Evolutionary conservation across 2,888 invertebrate species (phyloP), one percentile per base, ranked within the genome.

Genomic region (Leptogaster cylindrica): DNA sequence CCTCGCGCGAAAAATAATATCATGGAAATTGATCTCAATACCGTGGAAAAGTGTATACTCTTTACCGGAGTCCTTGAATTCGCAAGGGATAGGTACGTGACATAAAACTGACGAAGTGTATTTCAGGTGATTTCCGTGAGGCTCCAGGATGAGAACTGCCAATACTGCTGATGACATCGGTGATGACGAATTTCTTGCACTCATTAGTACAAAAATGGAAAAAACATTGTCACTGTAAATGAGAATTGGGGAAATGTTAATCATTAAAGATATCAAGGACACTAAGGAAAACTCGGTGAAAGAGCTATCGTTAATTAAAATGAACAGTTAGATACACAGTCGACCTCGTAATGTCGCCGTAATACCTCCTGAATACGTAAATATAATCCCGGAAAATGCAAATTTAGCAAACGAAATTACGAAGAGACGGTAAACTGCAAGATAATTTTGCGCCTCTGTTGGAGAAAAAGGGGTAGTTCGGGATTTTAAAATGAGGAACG

Each of bases 381-480:
- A 55, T 55, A 25, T 36, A 39, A 55, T 55, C 55, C 33, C 18
- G 18, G 36, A 55, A 36, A 55, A 55, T 55, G 55, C 55, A 55
- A 55, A 55, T 55, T 33, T 55, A 39, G 36, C 39, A 55, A 39
- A 55, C 3, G 23, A 36, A 55, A 55, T 23, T 20, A n/a, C 12
- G 14, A 7, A 23, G 10, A 18, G 52, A 33, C 18, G 18, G 39
- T 23, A 36, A 55, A 39, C 36, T 55, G 33, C 55, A 55, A 14
- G 55, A 55, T 55, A 55, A 36, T 55, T 55, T 36, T 5, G 36
- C 23, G 23, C 8, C 52, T 14, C 14, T 14, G 14, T 41, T 41
- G 6, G 31, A 31, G 6, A 10, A 8, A 18, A 16, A 41, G 16
- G 41, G 18, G 10, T 41, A 16, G 36, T 4, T 36, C n/a, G 10